Conservation (phyloP, 2,113 vertebrate genomes). For the Lucifuga dentata region DNA sequence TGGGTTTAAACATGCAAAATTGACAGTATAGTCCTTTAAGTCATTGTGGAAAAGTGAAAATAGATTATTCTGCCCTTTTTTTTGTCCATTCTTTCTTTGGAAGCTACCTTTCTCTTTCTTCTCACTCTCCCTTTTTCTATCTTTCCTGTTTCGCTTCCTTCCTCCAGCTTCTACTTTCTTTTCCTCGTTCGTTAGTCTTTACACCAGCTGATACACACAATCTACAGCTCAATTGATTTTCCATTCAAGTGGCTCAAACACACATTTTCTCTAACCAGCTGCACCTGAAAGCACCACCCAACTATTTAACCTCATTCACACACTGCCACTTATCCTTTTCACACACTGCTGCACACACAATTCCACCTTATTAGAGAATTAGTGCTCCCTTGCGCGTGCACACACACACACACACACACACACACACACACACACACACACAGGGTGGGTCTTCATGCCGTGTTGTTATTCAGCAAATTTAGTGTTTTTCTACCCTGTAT, state of each 20-base stretch:
- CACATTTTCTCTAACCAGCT: conserved; percentile 38
- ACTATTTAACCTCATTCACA: conserved; percentile 37
- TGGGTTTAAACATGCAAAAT: too few species aligned
- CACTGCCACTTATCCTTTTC: conserved; percentile 16
- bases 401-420: conserved; percentile 17
- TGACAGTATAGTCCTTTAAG: too few species aligned
- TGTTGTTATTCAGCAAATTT: conserved; percentile 56
- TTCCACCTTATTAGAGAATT: conserved; percentile 47
- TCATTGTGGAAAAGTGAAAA: background rate
- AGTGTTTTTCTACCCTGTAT: conserved; percentile 59
- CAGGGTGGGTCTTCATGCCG: conserved; percentile 43
- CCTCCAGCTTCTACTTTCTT: too few species aligned
- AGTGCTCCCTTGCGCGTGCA: conserved; percentile 7
- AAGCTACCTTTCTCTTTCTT: background rate
- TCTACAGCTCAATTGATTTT: conserved; percentile 44
- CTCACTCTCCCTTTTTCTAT: background rate
- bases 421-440: conserved; percentile 23
- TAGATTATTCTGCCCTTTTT: background rate
- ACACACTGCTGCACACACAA: conserved; percentile 33
- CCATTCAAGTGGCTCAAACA: conserved; percentile 35
- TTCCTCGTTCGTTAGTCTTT: background rate
- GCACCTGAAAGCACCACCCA: conserved; percentile 15
- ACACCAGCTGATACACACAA: conserved; percentile 35
- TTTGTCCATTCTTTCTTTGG: background rate
- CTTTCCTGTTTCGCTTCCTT: background rate